phyloP scores from a whole-genome alignment of 2,113 vertebrate genomes.

The Aphyosemion australe region DNA sequence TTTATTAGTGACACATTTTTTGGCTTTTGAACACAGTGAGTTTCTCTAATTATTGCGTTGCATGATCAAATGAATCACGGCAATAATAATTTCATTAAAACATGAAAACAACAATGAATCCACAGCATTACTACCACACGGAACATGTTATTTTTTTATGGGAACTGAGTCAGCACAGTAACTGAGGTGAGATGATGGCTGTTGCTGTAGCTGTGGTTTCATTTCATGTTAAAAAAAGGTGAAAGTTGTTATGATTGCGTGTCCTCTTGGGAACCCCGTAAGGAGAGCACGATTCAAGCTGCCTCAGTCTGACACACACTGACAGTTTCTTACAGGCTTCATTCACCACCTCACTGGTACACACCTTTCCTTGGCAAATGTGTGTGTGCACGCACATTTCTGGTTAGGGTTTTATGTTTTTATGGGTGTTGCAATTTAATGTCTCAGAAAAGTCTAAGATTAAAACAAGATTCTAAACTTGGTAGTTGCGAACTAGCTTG shows the following conservation, averaged over 20 bases:
- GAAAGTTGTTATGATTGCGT: slow-evolving; percentile 36
- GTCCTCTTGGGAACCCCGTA: slow-evolving; percentile 27
- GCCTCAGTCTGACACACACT: slow-evolving; percentile 15
- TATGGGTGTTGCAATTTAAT: background rate
- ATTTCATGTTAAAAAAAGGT: slow-evolving; percentile 46
- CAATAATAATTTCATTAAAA: background rate
- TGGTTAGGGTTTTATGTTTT: background rate
- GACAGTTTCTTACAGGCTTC: slow-evolving; percentile 13
- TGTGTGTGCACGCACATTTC: too few relatives aligned
- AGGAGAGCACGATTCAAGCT: slow-evolving; percentile 20
- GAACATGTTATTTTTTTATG: slow-evolving; percentile 34
- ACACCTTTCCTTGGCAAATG: background rate
- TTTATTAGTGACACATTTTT: too few relatives aligned
- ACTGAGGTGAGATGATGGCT: slow-evolving; percentile 36
- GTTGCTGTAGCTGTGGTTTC: slow-evolving; percentile 32
- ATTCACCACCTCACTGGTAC: slow-evolving; percentile 2
- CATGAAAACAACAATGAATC: background rate
- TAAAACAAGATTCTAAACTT: background rate
- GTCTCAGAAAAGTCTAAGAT: background rate
- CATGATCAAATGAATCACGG: too few relatives aligned
- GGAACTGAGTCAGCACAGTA: slow-evolving; percentile 46
- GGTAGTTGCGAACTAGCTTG: background rate
- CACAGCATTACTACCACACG: too few relatives aligned
- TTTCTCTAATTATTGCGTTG: too few relatives aligned
- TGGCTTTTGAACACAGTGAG: too few relatives aligned